Conservation (phyloP, 64 coral and sea anemone genomes). For the Anthopleura sola region DNA sequence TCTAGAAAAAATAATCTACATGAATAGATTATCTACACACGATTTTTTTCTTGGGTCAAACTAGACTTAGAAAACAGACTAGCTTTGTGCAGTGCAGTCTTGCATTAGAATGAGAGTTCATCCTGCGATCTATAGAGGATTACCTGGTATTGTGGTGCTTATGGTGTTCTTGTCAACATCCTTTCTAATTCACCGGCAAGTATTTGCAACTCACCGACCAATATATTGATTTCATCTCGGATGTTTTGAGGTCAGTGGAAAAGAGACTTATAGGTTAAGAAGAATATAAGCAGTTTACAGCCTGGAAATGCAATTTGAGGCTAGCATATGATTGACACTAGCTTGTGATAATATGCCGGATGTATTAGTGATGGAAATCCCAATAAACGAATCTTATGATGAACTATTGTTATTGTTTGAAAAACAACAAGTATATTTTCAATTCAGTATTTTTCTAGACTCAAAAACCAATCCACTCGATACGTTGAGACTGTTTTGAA, state of each 20-base stretch:
- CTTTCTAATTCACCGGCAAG: neutral
- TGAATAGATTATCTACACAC: neutral
- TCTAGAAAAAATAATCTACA: neutral
- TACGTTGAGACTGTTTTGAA: neutral
- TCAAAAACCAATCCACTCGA: neutral
- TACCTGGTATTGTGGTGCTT: neutral
- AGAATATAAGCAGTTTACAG: neutral
- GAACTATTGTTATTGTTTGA: neutral
- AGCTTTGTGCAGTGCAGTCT: neutral
- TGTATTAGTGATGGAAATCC: neutral
- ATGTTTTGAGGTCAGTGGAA: neutral
- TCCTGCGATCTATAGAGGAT: neutral
- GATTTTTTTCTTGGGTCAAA: neutral
- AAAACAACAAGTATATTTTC: neutral
- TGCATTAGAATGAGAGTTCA: neutral
- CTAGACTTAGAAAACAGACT: neutral
- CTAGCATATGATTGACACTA: neutral
- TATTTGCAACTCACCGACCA: neutral
- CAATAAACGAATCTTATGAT: neutral
- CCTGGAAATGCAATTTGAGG: neutral
- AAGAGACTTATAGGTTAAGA: neutral
- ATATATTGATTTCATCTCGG: conserved; percentile 3
- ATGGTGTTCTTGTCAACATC: no score
- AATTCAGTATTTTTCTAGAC: neutral
- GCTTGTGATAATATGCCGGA: neutral